Conservation (phyloP, 2,888 invertebrate species). For the Ashinkailepas kermadecensis region DNA sequence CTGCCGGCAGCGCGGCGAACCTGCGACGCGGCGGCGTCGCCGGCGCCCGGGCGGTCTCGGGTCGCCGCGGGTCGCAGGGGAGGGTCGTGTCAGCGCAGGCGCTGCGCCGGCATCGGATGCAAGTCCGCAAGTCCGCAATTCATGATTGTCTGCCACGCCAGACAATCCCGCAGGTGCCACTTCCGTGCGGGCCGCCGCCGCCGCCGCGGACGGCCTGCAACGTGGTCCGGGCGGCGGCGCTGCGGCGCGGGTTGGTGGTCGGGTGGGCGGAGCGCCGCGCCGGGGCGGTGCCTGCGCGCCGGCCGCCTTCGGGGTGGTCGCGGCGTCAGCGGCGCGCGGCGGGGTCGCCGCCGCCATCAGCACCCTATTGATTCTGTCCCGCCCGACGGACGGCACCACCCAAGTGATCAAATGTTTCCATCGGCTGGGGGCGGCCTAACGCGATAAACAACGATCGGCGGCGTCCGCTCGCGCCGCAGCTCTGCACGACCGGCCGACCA, state of each 20-base stretch:
- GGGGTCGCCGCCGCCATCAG: neutral
- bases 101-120: too few species aligned
- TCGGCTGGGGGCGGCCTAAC: neutral
- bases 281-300: conserved; percentile 10
- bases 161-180: neutral
- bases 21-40: neutral
- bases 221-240: neutral
- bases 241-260: neutral
- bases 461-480: neutral
- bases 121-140: too few species aligned
- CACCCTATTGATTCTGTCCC: conserved; percentile 1
- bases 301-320: neutral
- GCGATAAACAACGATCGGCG: conserved; percentile 2
- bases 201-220: neutral
- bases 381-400: conserved; percentile 12
- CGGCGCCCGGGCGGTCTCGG: neutral
- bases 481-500: neutral
- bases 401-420: conserved; percentile 7
- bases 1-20: neutral
- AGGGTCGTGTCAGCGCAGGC: neutral
- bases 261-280: conserved; percentile 1
- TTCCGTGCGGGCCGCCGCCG: neutral
- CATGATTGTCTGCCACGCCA: neutral
- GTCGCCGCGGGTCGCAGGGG: neutral
- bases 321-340: neutral